A percentile compares a stretch with the other conserved stretches of the same genome.
Evolutionary conservation across 2,113 vertebrate genomes (phyloP).

Genomic region (Sula dactylatra): DNA sequence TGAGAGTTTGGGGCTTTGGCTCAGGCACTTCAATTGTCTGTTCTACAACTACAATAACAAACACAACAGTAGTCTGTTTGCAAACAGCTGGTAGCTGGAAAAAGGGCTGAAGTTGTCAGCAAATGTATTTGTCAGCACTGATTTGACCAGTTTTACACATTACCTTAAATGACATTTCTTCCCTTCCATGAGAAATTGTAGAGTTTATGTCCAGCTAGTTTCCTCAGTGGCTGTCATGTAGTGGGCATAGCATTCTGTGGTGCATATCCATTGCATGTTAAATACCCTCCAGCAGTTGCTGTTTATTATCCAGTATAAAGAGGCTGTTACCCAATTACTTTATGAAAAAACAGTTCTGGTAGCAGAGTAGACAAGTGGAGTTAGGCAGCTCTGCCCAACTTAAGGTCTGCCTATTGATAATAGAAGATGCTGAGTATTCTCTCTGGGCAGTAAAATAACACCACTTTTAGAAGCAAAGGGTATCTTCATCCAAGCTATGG

Average conservation of each 20-base stretch:
- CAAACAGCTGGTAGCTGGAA: constrained; percentile 53
- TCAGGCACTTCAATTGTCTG: constrained; percentile 23
- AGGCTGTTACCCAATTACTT: background rate
- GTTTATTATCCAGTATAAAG: background rate
- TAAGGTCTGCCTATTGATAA: background rate
- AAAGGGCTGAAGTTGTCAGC: constrained; percentile 29
- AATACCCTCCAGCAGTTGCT: constrained; percentile 8
- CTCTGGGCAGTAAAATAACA: background rate
- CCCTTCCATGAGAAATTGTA: background rate
- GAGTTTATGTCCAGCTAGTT: background rate
- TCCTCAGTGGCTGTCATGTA: background rate
- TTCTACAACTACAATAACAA: constrained; percentile 27
- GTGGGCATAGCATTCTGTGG: background rate
- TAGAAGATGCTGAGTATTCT: background rate
- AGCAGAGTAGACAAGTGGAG: background rate
- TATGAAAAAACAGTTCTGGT: background rate
- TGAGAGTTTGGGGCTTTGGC: constrained; percentile 18
- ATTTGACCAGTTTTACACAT: constrained; percentile 3
- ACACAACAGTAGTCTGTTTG: constrained; percentile 33
- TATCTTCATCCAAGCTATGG: background rate
- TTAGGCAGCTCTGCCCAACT: background rate
- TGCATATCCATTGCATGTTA: background rate
- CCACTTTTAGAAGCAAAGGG: background rate
- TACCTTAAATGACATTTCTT: constrained; percentile 48
- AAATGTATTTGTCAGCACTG: constrained; percentile 22